A percentile compares a stretch with the other conserved stretches of the same genome.
Conservation (phyloP, 2,888 invertebrate species). For the Leptinotarsa tumamoca region DNA sequence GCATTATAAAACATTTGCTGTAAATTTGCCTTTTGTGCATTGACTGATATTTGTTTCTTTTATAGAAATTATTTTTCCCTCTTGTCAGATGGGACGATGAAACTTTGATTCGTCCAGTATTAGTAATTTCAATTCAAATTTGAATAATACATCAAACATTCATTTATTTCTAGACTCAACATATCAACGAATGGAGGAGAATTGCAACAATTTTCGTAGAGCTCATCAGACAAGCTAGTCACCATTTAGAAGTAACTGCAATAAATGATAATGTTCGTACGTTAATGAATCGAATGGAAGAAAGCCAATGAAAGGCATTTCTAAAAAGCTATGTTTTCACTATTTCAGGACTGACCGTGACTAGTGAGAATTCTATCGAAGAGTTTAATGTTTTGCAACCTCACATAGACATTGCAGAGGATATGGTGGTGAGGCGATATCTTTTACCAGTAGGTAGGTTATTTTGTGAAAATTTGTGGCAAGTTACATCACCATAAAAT, state of each 20-base stretch:
- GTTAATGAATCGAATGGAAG: constrained; percentile 24
- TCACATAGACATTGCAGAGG: constrained; percentile 26
- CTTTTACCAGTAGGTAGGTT: constrained; percentile 37
- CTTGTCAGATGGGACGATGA: too few species aligned
- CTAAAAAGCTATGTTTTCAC: neutral
- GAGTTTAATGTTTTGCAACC: constrained; percentile 18
- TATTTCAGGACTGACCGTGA: constrained; percentile 28
- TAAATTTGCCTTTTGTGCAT: too few species aligned
- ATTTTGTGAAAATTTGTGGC: neutral
- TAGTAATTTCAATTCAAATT: too few species aligned
- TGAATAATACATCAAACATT: too few species aligned
- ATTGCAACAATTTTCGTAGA: constrained; percentile 63
- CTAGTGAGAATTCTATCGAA: neutral
- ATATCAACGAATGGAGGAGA: constrained; percentile 62
- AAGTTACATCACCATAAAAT: neutral
- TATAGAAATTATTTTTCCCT: too few species aligned
- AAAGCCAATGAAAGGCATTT: neutral
- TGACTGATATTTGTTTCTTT: too few species aligned
- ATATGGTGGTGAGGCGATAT: constrained; percentile 35
- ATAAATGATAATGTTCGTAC: constrained; percentile 43
- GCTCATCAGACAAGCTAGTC: constrained; percentile 58
- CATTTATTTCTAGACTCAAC: constrained; percentile 56
- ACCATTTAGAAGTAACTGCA: constrained; percentile 33
- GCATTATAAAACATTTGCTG: too few species aligned
- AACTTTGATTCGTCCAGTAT: too few species aligned